Conservation (phyloP, 2,797 vertebrate species). For the Semotilus atromaculatus region DNA sequence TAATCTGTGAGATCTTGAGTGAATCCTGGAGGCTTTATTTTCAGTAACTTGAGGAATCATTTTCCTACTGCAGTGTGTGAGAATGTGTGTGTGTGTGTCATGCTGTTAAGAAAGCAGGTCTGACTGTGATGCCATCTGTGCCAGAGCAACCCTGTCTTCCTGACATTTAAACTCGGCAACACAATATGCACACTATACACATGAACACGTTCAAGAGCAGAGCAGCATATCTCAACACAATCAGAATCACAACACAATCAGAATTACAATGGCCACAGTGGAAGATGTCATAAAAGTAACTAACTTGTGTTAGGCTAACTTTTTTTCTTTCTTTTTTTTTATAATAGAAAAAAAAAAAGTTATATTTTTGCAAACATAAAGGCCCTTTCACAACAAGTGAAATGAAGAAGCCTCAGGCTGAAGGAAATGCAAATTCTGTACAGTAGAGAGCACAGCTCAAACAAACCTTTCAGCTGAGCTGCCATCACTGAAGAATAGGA, state of each 20-base stretch:
- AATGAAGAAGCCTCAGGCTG: too few relatives aligned
- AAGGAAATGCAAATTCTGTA: too few relatives aligned
- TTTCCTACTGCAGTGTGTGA: conserved; percentile 6
- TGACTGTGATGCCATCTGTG: conserved; percentile 67
- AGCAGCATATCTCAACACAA: background rate
- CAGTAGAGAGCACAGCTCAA: too few relatives aligned
- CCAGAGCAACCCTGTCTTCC: conserved; percentile 54
- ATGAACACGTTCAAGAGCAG: background rate
- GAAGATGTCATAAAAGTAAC: background rate
- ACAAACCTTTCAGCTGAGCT: too few relatives aligned
- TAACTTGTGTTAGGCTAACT: too few relatives aligned
- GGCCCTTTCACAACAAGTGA: too few relatives aligned
- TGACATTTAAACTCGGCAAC: conserved; percentile 58
- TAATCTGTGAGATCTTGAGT: background rate
- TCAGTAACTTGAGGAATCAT: conserved; percentile 1
- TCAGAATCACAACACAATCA: background rate
- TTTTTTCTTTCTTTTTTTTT: too few relatives aligned
- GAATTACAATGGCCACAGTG: background rate
- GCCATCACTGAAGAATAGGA: too few relatives aligned
- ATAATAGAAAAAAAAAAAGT: too few relatives aligned
- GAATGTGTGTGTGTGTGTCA: conserved; percentile 1
- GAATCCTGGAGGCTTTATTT: conserved; percentile 19
- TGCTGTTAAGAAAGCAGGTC: conserved; percentile 55
- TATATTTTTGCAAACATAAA: too few relatives aligned
- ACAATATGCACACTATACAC: conserved; percentile 8